These are phyloP conservation scores for Acanthornis magna DNA, from an alignment of 2,797 vertebrate genomes.

Conservation along the genomic window DNA sequence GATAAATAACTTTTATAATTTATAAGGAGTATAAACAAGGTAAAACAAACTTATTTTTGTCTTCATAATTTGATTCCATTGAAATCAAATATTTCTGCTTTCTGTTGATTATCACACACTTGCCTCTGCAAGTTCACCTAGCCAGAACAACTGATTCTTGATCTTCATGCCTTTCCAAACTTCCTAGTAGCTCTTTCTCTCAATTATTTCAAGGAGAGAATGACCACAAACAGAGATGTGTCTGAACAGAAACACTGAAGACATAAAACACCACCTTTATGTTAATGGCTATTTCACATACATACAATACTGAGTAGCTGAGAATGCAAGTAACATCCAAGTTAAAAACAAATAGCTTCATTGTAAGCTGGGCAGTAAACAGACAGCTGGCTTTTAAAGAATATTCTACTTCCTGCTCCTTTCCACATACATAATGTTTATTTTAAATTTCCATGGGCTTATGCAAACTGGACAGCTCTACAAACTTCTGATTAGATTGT, in stretches of 20 bases:
- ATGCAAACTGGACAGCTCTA: slow-evolving; percentile 18
- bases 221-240: background rate
- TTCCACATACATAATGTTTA: slow-evolving; percentile 2
- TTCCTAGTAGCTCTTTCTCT: background rate
- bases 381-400: background rate
- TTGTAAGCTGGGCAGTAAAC: background rate
- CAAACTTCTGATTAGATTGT: slow-evolving; percentile 36
- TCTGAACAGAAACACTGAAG: background rate
- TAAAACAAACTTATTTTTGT: background rate
- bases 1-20: background rate
- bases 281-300: background rate
- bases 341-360: background rate
- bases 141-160: background rate
- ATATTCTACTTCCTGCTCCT: slow-evolving; percentile 17
- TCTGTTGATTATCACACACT: background rate
- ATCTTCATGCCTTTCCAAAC: background rate
- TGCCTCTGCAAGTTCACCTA: background rate
- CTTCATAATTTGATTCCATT: background rate
- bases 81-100: background rate
- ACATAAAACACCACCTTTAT: background rate
- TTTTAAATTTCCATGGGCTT: slow-evolving; percentile 1
- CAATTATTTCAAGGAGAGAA: background rate
- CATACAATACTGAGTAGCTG: background rate
- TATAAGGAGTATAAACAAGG: background rate
- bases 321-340: background rate